Conservation (phyloP, 2,797 vertebrate genomes). For the Malurus leucopterus region DNA sequence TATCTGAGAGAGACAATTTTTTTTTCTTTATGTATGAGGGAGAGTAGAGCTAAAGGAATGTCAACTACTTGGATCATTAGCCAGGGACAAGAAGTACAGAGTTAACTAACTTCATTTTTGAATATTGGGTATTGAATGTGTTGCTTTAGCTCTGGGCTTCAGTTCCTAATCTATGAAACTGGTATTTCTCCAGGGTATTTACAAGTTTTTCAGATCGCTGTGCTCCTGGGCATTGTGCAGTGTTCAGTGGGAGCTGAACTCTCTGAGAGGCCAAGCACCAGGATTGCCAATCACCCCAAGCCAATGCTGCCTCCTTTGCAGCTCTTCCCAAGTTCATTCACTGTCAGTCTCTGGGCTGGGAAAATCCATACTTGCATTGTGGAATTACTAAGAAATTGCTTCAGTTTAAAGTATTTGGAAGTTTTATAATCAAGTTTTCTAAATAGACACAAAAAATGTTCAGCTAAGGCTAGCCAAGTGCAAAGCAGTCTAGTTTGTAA, state of each 20-base stretch:
- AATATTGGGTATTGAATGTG: neutral
- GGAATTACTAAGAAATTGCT: neutral
- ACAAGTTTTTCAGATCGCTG: neutral
- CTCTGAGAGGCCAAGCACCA: accelerated
- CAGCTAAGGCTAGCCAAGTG: neutral
- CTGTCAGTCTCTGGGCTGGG: neutral
- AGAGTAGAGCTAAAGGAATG: neutral
- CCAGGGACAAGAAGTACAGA: neutral
- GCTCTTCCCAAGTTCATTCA: neutral
- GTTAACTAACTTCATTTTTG: neutral
- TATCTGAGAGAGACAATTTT: neutral
- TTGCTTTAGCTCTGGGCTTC: neutral
- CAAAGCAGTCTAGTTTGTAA: neutral
- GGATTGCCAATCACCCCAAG: neutral
- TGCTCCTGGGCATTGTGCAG: accelerated
- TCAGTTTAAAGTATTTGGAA: neutral
- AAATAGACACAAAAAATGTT: neutral
- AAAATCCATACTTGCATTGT: neutral
- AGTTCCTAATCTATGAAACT: neutral
- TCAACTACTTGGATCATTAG: neutral
- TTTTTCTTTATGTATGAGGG: neutral
- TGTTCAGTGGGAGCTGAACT: neutral
- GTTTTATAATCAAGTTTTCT: neutral
- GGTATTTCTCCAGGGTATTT: neutral
- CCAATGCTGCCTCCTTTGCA: accelerated